Base-by-base conservation (phyloP, 1,140 invertebrate genomes). In the Apis florea region DNA sequence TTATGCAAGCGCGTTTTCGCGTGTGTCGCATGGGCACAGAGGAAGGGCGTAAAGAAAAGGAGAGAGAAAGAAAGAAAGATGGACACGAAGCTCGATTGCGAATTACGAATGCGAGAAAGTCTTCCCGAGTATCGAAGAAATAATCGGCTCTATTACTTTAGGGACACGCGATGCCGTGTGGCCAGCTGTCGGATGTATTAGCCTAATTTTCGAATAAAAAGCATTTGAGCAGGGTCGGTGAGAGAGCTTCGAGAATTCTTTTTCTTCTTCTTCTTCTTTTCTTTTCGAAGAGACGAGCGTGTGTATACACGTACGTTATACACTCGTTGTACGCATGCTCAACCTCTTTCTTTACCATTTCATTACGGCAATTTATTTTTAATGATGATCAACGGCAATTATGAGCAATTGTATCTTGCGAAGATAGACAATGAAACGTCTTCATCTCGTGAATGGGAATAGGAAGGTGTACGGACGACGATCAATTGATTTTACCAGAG, bases 1-100 rank as follows among this genome's bases (percentile, higher is more conserved):
- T 79, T 79, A 71, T 58, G 81, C 67, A 71, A 83, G 67, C 69
- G 31, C n/a, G 26, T 71, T 82, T 59, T 78, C 75, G 53, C n/a
- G 58, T 40, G 47, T 40, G 31, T 40, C 6, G 5, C 31, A 5
- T 40, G 9, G 49, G 13, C 21, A 21, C 68, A 53, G 58, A 77
- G 19, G n/a, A 49, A 68, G 66, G 13, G 13, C 21, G 31, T 40
- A 21, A 54, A 66, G 59, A 61, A 82, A n/a, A 49, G 26, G 71
- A 53, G 0, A 24, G 79, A 75, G 3, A 31, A 31, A 31, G 4
- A 4, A 31, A 4, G 31, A 40, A 40, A 40, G 6, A 40, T 19
- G 24, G 51, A 19, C 40, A 12, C 31, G 31, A 40, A 40, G 9
- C n/a, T 47, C 26, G 49, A 63, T 63, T 31, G 9, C 59, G 1